phyloP scores from a whole-genome alignment of 2,888 invertebrate species.

The Troides helena region DNA sequence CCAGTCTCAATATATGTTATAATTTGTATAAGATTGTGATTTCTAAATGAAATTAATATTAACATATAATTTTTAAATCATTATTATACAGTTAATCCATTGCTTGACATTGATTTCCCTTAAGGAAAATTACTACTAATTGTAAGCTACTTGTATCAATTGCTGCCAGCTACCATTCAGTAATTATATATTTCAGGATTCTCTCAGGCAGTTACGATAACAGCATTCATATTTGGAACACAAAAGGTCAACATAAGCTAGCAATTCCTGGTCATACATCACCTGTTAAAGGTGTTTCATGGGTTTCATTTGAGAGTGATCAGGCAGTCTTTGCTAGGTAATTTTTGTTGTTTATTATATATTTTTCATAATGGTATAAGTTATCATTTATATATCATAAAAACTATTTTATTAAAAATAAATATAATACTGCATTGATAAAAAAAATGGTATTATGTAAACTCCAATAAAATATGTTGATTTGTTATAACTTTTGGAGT shows the following conservation, averaged over 20 bases:
- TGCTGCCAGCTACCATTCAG: not conserved
- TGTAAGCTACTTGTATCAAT: not conserved
- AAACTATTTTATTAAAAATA: too few relatives aligned
- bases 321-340: conserved; percentile 86
- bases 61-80: too few relatives aligned
- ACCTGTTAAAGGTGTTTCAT: conserved; percentile 92
- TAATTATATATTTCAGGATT: conserved; percentile 82
- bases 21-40: too few relatives aligned
- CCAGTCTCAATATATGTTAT: too few relatives aligned
- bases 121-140: not conserved
- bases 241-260: conserved; percentile 89
- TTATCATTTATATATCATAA: not conserved
- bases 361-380: not conserved
- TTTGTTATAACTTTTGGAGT: too few relatives aligned
- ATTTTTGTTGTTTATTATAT: conserved; percentile 1
- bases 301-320: conserved; percentile 86
- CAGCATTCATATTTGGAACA: conserved; percentile 93
- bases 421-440: too few relatives aligned
- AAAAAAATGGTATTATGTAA: too few relatives aligned
- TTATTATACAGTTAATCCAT: too few relatives aligned
- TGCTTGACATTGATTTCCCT: too few relatives aligned
- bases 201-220: conserved; percentile 96
- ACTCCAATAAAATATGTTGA: too few relatives aligned
- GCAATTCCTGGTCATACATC: conserved; percentile 93
- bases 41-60: too few relatives aligned